Evolutionary conservation across 2,797 vertebrate genomes (phyloP).

Genomic region (Threskiornis aethiopicus): DNA sequence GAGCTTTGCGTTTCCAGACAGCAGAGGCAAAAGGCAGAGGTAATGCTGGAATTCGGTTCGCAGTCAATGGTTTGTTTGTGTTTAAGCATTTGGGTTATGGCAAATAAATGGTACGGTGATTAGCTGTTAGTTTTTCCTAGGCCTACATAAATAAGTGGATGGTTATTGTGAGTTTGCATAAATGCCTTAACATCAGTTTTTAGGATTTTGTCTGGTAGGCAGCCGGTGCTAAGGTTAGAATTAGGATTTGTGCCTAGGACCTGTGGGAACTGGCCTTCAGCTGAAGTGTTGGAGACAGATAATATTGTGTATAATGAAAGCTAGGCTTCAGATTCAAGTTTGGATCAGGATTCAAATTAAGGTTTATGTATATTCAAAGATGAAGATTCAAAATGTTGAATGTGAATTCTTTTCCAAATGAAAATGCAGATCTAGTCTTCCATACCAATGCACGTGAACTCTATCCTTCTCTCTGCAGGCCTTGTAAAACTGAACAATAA

Average conservation of each 20-base stretch:
- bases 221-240: not conserved
- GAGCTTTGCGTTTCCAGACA: not conserved
- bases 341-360: not conserved
- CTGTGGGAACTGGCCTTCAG: not conserved
- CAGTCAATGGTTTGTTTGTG: not conserved
- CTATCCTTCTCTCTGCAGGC: not conserved
- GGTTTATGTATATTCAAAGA: not conserved
- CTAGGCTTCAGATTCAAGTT: not conserved
- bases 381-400: not conserved
- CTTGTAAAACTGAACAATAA: not conserved
- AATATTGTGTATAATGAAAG: not conserved
- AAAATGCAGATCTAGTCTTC: not conserved
- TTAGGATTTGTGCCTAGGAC: not conserved
- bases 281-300: not conserved
- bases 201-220: not conserved
- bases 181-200: not conserved
- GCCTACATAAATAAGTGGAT: not conserved
- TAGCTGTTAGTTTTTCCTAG: not conserved
- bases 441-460: not conserved
- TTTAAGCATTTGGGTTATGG: not conserved
- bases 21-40: not conserved
- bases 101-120: not conserved
- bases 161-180: not conserved
- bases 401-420: not conserved
- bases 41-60: not conserved